Evolutionary conservation across 2,888 invertebrate genomes (phyloP), one percentile per base, ranked within the genome.

Genomic region (Leptopilina drosophilae): DNA sequence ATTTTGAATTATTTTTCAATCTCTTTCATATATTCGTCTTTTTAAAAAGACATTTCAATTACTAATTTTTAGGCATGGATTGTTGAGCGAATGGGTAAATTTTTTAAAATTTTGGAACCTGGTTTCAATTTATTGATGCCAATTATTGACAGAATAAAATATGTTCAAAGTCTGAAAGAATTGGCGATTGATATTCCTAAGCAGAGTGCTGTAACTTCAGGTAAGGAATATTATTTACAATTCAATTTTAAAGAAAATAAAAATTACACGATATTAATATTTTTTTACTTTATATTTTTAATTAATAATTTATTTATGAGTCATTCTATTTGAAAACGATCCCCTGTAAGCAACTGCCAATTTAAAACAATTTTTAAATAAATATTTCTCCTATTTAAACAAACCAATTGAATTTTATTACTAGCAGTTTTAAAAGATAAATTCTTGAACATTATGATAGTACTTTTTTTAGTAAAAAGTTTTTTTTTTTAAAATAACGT

Each of bases 141-240:
- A 0, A 92, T 99, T 80, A 93, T 98, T 67, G 99, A 99, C 91
- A 95, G 94, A 90, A 96, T 99, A 40, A 98, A 96, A 92, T 99
- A 99, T 93, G 99, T 99, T 14, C 99, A 99, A 92, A 98, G 98
- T 92, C 92, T 99, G 64, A 99, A 99, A 92, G 99, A 99, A 96
- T 97, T 99, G 86, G 99, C 99, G 0, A 99, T 99, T 87, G 99
- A 99, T 93, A 98, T 99, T 78, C 99, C 99, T 0, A 97, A 99
- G 91, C 99, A 99, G 92, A 98, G 98, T 92, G 99, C 99, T 26
- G 99, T 99, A 87, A 99, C 99, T 15, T 94, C 97, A 80, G 94
- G 94, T 94, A 88, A 62, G 9, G 62, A 64, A 56, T 53, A 49
- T 53, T 53, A 56, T n/a, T 49, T 75, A 56, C 75, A 75, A 15